Conservation (phyloP, 1,140 invertebrate genomes). For the Euura saliciscinereae region DNA sequence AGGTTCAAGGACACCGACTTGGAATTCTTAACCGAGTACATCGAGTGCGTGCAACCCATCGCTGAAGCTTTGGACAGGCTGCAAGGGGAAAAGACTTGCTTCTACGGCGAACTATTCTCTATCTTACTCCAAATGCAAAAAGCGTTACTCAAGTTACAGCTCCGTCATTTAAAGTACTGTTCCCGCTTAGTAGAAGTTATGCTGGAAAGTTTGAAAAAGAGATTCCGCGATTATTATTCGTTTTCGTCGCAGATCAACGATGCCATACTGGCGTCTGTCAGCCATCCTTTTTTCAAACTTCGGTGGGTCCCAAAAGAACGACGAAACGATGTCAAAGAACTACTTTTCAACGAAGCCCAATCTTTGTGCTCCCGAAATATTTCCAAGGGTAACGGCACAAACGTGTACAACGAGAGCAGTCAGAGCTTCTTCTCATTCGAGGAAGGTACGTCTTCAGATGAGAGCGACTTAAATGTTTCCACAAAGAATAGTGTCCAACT, state of each 20-base stretch:
- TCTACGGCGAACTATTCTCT: constrained; percentile 25
- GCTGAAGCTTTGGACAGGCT: constrained; percentile 25
- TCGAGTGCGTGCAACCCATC: constrained; percentile 20
- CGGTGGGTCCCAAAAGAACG: constrained; percentile 16
- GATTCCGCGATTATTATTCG: constrained; percentile 8
- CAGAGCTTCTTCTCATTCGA: not conserved
- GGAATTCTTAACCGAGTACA: constrained; percentile 17
- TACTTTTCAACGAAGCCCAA: not conserved
- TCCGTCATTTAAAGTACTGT: constrained; percentile 14
- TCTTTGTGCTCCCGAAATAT: not conserved
- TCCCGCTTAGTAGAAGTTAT: not conserved
- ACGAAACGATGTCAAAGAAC: not conserved
- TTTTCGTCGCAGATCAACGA: constrained; percentile 13
- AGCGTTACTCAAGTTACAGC: constrained; percentile 14
- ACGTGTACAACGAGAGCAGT: not conserved
- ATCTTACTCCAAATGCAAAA: constrained; percentile 17
- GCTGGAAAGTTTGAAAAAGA: constrained; percentile 6
- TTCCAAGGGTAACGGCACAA: not conserved
- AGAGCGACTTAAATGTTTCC: not conserved
- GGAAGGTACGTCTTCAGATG: not conserved
- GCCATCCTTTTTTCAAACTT: constrained; percentile 25
- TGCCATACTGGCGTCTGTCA: constrained; percentile 23
- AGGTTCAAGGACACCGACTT: constrained; percentile 23
- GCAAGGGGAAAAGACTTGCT: constrained; percentile 22
- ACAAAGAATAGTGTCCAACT: not conserved